A percentile compares a stretch with the other conserved stretches of the same genome.
phyloP scores from a whole-genome alignment of 1,140 invertebrate species.

The Brachionus angularis region DNA sequence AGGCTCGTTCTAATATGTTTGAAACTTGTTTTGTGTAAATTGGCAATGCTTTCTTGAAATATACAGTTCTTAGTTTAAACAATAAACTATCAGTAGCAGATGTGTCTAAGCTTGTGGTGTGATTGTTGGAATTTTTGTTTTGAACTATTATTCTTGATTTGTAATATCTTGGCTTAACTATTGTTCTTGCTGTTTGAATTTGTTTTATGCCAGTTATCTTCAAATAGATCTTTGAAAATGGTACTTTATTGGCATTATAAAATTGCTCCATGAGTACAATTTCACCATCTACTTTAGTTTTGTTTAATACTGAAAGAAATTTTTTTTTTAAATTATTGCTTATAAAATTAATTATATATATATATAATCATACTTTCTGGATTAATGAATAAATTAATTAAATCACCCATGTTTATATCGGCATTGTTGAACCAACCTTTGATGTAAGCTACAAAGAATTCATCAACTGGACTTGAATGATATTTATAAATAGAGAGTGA shows the following conservation, averaged over 20 bases:
- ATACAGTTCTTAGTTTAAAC: slow-evolving; percentile 22
- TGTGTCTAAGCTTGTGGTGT: not conserved
- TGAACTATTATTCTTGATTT: not conserved
- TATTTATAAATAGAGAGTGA: slow-evolving; percentile 9
- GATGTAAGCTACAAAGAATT: slow-evolving; percentile 34
- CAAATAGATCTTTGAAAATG: slow-evolving; percentile 39
- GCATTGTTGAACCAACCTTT: slow-evolving; percentile 29
- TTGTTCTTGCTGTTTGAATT: not conserved
- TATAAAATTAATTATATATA: too few species aligned
- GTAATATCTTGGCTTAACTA: not conserved
- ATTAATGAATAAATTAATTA: slow-evolving; percentile 25
- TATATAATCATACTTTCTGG: too few species aligned
- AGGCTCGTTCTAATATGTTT: slow-evolving; percentile 7
- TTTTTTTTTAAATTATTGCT: not conserved
- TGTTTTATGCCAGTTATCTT: not conserved
- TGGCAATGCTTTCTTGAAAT: slow-evolving; percentile 20
- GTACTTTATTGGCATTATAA: not conserved
- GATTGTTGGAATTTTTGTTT: not conserved
- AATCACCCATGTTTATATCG: not conserved
- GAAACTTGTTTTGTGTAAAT: not conserved
- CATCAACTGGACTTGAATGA: slow-evolving; percentile 17
- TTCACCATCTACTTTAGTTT: slow-evolving; percentile 15
- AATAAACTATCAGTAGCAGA: slow-evolving; percentile 2
- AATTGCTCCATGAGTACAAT: slow-evolving; percentile 38
- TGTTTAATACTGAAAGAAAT: not conserved